Conservation (phyloP, 2,797 vertebrate genomes). For the Anniella stebbinsi region DNA sequence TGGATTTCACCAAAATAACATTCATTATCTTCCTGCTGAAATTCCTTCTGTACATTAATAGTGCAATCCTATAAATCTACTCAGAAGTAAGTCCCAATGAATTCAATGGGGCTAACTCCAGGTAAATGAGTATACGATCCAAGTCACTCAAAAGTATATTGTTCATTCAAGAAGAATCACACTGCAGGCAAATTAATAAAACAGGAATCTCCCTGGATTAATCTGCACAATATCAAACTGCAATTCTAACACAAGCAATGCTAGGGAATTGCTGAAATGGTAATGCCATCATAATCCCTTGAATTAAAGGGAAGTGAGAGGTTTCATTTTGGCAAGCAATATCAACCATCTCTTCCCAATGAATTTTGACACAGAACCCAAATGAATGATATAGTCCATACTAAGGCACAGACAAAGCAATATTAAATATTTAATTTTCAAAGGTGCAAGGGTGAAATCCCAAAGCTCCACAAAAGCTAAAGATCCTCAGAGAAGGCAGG, state of each 20-base stretch:
- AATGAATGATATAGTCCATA: slow-evolving; percentile 70
- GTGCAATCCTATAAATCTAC: no score
- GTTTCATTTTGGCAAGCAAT: slow-evolving; percentile 73
- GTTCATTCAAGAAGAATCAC: slow-evolving; percentile 46
- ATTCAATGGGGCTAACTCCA: no score
- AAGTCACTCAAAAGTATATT: slow-evolving; percentile 40
- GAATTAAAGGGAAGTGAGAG: slow-evolving; percentile 54
- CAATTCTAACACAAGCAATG: slow-evolving; percentile 80
- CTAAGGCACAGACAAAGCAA: slow-evolving; percentile 70
- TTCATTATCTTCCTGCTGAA: not conserved
- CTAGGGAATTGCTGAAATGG: slow-evolving; percentile 74
- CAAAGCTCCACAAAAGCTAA: slow-evolving; percentile 66
- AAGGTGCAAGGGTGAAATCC: slow-evolving; percentile 64
- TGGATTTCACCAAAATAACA: slow-evolving; percentile 35
- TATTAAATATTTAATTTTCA: slow-evolving; percentile 80
- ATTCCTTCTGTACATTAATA: not conserved
- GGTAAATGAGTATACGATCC: no score
- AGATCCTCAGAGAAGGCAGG: slow-evolving; percentile 48
- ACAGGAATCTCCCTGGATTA: slow-evolving; percentile 75
- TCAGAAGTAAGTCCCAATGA: no score
- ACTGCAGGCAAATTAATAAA: slow-evolving; percentile 58
- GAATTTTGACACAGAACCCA: slow-evolving; percentile 68
- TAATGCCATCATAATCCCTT: slow-evolving; percentile 77
- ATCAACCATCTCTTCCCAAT: slow-evolving; percentile 70
- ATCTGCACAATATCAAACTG: slow-evolving; percentile 78